phyloP scores from a whole-genome alignment of 1,140 invertebrate species.

The Aleiodes sp. region DNA sequence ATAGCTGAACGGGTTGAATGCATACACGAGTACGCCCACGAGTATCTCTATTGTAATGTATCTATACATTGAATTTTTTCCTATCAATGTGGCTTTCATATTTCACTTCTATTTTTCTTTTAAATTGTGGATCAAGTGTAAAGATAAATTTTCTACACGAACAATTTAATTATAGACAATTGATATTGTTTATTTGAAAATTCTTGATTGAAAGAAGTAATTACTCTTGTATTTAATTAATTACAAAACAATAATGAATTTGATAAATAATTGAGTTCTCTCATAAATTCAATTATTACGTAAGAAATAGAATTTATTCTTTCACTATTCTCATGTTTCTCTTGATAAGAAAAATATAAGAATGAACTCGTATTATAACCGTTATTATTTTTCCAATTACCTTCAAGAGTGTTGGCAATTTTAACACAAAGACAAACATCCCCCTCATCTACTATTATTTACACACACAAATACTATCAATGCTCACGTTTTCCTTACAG shows the following conservation, averaged over 20 bases:
- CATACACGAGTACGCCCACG: slow-evolving; percentile 8
- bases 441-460: not conserved
- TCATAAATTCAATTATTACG: no score
- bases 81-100: not conserved
- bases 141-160: no score
- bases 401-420: not conserved
- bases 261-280: no score
- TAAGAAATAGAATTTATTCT: no score
- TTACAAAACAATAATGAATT: no score
- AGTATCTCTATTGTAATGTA: not conserved
- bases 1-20: not conserved
- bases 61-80: not conserved
- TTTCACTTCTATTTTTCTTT: no score
- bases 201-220: no score
- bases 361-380: not conserved
- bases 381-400: slow-evolving; percentile 13
- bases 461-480: not conserved
- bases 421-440: not conserved
- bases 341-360: not conserved
- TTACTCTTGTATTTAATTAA: no score
- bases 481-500: not conserved
- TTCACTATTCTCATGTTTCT: no score
- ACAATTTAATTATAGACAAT: no score
- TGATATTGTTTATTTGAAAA: no score
- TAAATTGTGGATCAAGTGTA: no score